Conservation (phyloP, 2,888 invertebrate species). For the Lasioglossum morio region DNA sequence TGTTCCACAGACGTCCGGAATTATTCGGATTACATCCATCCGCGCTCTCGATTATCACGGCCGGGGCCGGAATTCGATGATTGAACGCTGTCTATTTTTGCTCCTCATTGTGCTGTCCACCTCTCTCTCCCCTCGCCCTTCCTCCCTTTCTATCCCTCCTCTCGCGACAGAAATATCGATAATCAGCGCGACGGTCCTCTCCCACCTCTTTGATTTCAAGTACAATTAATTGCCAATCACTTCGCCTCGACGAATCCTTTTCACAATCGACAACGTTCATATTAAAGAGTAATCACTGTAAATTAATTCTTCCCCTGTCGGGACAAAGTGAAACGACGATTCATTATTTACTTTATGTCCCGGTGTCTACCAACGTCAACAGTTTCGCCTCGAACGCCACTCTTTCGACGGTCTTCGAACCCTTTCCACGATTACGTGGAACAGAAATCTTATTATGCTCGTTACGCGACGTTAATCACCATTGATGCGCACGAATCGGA, state of each 20-base stretch:
- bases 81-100: conserved; percentile 5
- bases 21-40: conserved; percentile 24
- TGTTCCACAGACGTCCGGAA: not conserved
- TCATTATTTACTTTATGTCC: not conserved
- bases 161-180: not conserved
- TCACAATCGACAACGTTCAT: not conserved
- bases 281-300: conserved; percentile 1
- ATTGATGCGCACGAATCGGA: not conserved
- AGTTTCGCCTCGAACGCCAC: not conserved
- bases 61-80: not conserved
- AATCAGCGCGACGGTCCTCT: not conserved
- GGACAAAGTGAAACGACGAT: not conserved
- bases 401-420: not conserved
- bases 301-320: not conserved
- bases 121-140: not conserved
- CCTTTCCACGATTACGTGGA: not conserved
- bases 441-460: not conserved
- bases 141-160: no score
- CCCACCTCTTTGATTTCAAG: not conserved
- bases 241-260: not conserved
- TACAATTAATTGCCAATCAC: conserved; percentile 17
- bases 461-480: not conserved
- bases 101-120: not conserved
- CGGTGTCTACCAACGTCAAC: not conserved
- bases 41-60: conserved; percentile 3